Base-by-base conservation (phyloP, 2,888 invertebrate species). In the Torymus auratus region DNA sequence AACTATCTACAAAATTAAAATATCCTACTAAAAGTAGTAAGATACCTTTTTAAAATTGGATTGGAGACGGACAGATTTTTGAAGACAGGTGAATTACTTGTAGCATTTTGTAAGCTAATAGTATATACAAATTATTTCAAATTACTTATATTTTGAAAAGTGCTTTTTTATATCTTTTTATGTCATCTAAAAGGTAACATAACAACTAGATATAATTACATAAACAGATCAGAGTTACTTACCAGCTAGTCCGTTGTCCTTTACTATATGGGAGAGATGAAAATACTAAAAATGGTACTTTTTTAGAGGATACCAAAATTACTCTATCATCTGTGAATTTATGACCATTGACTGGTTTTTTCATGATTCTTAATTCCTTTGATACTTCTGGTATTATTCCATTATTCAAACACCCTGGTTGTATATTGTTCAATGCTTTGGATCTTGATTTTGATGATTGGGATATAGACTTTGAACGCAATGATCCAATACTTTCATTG, bases 231-330 rank as follows among this genome's bases (percentile, higher is more conserved):
- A 70, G 61, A 11, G 23, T 69, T 78, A 88, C 91, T 90, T 89
- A 95, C 95, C 95, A 92, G 85, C 92, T 92, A 88, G 91, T 93
- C 80, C 94, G 93, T 82, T 93, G 91, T 86, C 94, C 94, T 89
- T 94, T 95, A 78, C 94, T 95, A 89, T 96, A 97, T 55, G 98
- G 97, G 88, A 98, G 94, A 76, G 96, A 94, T 58, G 98, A 98
- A 90, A 96, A 98, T 82, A 98, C 93, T 85, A 96, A 93, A 91
- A 97, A 95, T 55, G 98, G 98, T 78, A 95, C 94, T 86, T 95
- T 95, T 86, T 94, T 94, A 7, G 94, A 92, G 71, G 96, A 95
- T 58, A 96, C 94, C 91, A 98, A 93, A 78, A 96, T 95, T 83
- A 98, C 93, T 87, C 98, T 93, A 88, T 96, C 96, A 90, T 96